These are phyloP conservation scores for Agonum fuliginosum DNA, from an alignment of 2,888 invertebrate species.

Conservation along the genomic window DNA sequence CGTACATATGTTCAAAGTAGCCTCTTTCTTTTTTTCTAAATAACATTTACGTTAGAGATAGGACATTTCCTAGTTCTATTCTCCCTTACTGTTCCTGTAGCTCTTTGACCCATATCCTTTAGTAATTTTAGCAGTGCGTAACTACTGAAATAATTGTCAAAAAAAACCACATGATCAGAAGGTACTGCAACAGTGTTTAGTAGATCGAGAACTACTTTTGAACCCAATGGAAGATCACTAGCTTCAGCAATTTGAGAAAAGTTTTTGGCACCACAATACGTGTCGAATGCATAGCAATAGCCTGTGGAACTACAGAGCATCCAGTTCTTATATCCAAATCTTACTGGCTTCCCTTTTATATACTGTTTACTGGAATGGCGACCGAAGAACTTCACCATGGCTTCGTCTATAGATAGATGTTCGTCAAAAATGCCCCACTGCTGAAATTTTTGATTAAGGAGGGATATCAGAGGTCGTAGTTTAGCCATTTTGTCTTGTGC, in stretches of 20 bases:
- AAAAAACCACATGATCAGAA: background rate
- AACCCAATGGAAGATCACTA: background rate
- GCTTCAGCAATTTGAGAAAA: background rate
- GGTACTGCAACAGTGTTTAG: background rate
- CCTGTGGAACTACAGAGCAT: constrained; percentile 3
- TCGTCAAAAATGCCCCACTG: too few relatives aligned
- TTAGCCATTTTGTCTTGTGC: too few relatives aligned
- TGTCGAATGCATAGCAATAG: constrained; percentile 22
- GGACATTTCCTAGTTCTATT: background rate
- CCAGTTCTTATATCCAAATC: constrained; percentile 26
- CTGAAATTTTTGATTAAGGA: too few relatives aligned
- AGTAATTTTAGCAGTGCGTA: background rate
- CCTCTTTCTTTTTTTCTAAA: background rate
- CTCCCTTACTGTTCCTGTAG: background rate
- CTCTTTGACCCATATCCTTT: background rate
- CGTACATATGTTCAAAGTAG: background rate
- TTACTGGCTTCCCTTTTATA: too few relatives aligned
- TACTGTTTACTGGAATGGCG: too few relatives aligned
- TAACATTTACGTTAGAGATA: background rate
- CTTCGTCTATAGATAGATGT: too few relatives aligned
- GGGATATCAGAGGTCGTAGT: too few relatives aligned
- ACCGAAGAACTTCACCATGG: too few relatives aligned
- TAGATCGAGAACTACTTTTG: background rate
- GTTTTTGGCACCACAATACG: constrained; percentile 1
- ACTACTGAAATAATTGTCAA: constrained; percentile 11